These are phyloP conservation scores for Notothenia coriiceps DNA, from an alignment of 2,113 vertebrate species.

Conservation along the genomic window DNA sequence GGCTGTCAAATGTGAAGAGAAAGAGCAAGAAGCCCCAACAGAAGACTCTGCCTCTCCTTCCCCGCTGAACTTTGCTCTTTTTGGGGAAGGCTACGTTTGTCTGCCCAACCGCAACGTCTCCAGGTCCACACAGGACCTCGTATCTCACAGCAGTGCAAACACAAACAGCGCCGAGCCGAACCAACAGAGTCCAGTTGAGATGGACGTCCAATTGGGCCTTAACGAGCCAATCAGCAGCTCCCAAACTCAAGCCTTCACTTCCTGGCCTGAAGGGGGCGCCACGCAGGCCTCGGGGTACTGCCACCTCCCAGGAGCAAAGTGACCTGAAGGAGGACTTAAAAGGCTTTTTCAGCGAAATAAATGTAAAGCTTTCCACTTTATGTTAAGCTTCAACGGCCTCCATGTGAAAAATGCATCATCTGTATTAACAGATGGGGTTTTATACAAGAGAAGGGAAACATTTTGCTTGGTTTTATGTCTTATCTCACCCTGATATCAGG, in stretches of 20 bases:
- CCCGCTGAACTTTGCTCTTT: background rate
- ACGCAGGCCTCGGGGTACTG: slow-evolving; percentile 64
- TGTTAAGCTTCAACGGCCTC: background rate
- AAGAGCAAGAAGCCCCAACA: background rate
- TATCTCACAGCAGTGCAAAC: slow-evolving; percentile 11
- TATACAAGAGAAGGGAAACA: background rate
- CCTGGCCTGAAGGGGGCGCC: slow-evolving; percentile 47
- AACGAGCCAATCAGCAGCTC: background rate
- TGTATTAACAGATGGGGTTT: background rate
- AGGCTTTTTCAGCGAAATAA: background rate
- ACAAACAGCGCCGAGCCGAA: slow-evolving; percentile 3
- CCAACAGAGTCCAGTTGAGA: background rate
- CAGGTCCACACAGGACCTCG: slow-evolving; percentile 60
- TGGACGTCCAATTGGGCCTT: background rate
- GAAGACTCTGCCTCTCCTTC: background rate
- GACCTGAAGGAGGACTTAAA: background rate
- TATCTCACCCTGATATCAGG: background rate
- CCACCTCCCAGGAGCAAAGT: slow-evolving; percentile 38
- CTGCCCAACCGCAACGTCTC: slow-evolving; percentile 46
- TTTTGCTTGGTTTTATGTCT: background rate
- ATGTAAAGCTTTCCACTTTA: background rate
- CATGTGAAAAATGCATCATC: background rate
- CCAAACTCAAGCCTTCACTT: background rate
- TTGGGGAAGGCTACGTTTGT: slow-evolving; percentile 45
- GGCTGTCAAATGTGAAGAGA: background rate